These are phyloP conservation scores for Diaphora mendica DNA, from an alignment of 2,888 invertebrate genomes.

Conservation along the genomic window DNA sequence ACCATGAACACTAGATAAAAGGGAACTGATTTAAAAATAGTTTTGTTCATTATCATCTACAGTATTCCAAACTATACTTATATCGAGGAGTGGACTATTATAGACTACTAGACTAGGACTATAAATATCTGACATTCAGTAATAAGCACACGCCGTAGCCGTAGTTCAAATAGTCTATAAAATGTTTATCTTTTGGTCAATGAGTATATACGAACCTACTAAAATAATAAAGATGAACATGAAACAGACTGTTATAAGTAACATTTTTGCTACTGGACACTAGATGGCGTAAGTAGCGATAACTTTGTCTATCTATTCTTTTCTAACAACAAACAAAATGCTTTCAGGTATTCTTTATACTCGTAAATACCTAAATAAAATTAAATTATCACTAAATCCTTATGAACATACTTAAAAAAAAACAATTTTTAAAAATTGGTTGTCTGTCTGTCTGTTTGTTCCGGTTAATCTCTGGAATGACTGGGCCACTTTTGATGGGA, in stretches of 20 bases:
- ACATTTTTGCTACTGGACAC: constrained; percentile 54
- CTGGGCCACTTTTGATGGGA: too few relatives aligned
- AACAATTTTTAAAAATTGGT: too few relatives aligned
- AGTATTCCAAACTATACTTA: not conserved
- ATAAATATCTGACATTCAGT: not conserved
- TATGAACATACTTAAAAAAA: too few relatives aligned
- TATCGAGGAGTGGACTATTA: not conserved
- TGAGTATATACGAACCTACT: not conserved
- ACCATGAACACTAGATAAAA: not conserved
- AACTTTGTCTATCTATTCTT: not conserved
- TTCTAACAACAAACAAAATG: too few relatives aligned
- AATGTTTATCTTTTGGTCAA: not conserved
- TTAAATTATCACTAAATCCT: too few relatives aligned
- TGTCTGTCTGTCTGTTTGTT: too few relatives aligned
- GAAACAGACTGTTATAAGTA: not conserved
- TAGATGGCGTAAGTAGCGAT: constrained; percentile 55
- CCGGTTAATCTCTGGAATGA: too few relatives aligned
- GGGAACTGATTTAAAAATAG: not conserved
- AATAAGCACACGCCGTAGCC: not conserved
- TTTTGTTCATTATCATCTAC: not conserved
- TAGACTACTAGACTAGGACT: too few relatives aligned
- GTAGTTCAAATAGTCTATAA: not conserved
- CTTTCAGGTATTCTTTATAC: too few relatives aligned
- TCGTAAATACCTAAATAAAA: too few relatives aligned
- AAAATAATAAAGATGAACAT: not conserved